Evolutionary conservation across 1,140 invertebrate genomes (phyloP), one percentile per base, ranked within the genome.

Genomic region (Monomorium pharaonis): DNA sequence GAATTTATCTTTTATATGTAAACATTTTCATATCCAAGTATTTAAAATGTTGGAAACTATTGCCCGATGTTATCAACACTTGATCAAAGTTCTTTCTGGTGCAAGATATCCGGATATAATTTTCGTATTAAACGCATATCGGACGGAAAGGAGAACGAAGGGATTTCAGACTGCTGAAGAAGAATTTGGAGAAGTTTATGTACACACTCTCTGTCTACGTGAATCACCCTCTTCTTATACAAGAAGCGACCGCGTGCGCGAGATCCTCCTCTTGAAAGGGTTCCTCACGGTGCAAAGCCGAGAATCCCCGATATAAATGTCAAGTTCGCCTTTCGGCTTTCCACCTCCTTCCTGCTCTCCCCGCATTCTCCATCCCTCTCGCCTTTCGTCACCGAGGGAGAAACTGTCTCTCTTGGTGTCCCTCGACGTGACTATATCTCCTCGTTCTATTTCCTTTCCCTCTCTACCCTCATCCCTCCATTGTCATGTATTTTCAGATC

Each of bases 261-360:
- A 63, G 62, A 87, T 80, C 58, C 60, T 58, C 24, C 21, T 58
- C 83, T 72, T 60, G 89, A 93, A 92, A 93, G 92, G 92, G 93
- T 92, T 94, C 86, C 88, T 54, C 54, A 27, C 89, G 89, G 93
- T 94, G 94, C 90, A 95, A 95, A 95, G 93, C 94, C 94, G 94
- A 92, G 94, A 95, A 95, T 95, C 92, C 92, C 94, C 86, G 88
- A 94, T 93, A 94, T 93, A 94, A 95, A 95, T 94, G 94, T 95
- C 94, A 94, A 94, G 92, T 94, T 94, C 91, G 93, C 78, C 91
- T 93, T 91, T 93, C 92, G 92, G 91, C 93, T 94, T 94, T 92
- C 86, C 88, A 89, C 88, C 84, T 88, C 65, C 70, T 67, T 63
- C 49, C 27, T 30, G 12, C 21, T 24, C 51, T 18, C 60, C n/a